Evolutionary conservation across 2,888 invertebrate genomes (phyloP).

Genomic region (Drosophila parthenogenetica): DNA sequence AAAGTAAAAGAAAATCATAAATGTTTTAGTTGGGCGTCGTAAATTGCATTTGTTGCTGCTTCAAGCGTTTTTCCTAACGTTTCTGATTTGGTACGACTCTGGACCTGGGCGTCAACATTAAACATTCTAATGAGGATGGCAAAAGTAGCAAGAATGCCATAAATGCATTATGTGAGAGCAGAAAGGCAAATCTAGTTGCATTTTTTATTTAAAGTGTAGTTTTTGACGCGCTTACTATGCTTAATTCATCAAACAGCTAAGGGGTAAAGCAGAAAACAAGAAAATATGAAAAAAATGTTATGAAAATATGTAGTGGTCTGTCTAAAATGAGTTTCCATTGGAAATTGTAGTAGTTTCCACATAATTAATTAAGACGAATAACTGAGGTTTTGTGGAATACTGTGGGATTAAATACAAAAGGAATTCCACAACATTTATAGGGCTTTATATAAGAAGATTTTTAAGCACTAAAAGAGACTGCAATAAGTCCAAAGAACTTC

Average conservation of each 20-base stretch:
- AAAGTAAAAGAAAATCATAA: slow-evolving; percentile 10
- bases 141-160: slow-evolving; percentile 5
- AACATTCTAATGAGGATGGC: slow-evolving; percentile 1
- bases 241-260: slow-evolving; percentile 1
- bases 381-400: no score
- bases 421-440: no score
- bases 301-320: neutral
- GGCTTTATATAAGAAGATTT: no score
- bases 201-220: slow-evolving; percentile 2
- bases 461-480: no score
- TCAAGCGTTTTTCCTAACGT: slow-evolving; percentile 6
- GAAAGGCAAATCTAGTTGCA: slow-evolving; percentile 1
- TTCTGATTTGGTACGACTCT: neutral
- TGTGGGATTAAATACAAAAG: no score
- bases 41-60: slow-evolving; percentile 31
- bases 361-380: no score
- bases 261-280: neutral
- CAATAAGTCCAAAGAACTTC: no score
- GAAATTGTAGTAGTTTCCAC: no score
- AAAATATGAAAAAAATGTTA: neutral
- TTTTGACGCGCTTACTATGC: slow-evolving; percentile 3
- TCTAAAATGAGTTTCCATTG: neutral
- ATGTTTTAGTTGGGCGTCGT: slow-evolving; percentile 29
- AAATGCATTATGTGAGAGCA: slow-evolving; percentile 4
- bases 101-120: neutral